phyloP scores from a whole-genome alignment of 2,888 invertebrate genomes.

The Tanytarsus gracilentus region DNA sequence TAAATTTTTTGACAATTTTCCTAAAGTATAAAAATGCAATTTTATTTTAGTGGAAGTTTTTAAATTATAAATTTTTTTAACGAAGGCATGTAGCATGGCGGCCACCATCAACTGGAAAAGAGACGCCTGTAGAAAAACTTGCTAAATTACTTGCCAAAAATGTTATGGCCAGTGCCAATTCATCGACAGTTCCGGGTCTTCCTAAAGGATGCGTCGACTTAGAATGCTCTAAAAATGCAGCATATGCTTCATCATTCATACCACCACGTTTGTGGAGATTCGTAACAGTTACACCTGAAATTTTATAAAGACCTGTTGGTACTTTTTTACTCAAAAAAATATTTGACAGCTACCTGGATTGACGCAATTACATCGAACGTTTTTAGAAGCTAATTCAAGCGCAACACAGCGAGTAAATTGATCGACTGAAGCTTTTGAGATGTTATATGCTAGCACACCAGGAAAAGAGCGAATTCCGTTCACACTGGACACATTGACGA shows the following conservation, averaged over 20 bases:
- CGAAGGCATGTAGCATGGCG: constrained; percentile 61
- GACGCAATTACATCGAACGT: constrained; percentile 56
- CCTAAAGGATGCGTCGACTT: constrained; percentile 61
- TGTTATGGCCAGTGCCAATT: constrained; percentile 60
- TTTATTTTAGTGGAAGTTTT: too few relatives aligned
- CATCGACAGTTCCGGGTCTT: constrained; percentile 51
- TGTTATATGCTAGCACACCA: constrained; percentile 55
- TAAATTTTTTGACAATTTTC: too few relatives aligned
- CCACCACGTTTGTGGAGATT: constrained; percentile 58
- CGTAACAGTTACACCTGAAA: constrained; percentile 48
- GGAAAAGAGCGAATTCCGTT: constrained; percentile 58
- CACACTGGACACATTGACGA: constrained; percentile 86
- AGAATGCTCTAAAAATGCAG: constrained; percentile 52
- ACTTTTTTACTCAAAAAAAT: not conserved
- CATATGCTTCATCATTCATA: constrained; percentile 51
- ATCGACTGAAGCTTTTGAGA: constrained; percentile 64
- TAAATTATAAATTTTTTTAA: constrained; percentile 36
- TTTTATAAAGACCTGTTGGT: not conserved
- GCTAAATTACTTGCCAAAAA: constrained; percentile 59
- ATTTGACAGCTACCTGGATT: constrained; percentile 49
- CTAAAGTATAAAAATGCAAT: too few relatives aligned
- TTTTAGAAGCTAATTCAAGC: constrained; percentile 50
- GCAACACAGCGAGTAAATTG: constrained; percentile 62
- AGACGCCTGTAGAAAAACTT: constrained; percentile 64
- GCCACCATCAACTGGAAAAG: constrained; percentile 67